Evolutionary conservation across 2,113 vertebrate species (phyloP).

Genomic region (Acanthisitta chloris): DNA sequence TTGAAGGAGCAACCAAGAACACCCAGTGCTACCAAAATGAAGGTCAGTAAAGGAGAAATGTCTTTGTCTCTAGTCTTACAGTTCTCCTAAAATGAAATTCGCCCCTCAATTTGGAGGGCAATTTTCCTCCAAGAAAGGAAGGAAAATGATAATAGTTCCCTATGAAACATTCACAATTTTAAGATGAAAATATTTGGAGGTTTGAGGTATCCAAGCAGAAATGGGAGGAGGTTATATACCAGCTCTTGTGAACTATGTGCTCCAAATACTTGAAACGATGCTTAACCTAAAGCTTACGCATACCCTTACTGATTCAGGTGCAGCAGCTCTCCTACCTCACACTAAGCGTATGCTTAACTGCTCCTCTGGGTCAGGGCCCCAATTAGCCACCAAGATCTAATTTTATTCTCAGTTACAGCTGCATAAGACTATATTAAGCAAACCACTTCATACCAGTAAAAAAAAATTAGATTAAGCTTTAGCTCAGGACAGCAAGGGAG

Average conservation of each 20-base stretch:
- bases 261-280: background rate
- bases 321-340: background rate
- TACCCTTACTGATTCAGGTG: background rate
- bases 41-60: background rate
- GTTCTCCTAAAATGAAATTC: background rate
- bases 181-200: background rate
- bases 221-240: background rate
- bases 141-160: background rate
- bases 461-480: background rate
- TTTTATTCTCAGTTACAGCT: constrained; percentile 35
- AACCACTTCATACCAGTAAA: background rate
- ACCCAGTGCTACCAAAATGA: background rate
- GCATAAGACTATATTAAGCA: constrained; percentile 18
- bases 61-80: background rate
- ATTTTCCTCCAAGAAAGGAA: background rate
- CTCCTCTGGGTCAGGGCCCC: constrained; percentile 11
- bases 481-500: background rate
- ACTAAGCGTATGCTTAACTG: background rate
- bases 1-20: background rate
- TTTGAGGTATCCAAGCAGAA: background rate
- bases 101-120: background rate
- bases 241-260: background rate
- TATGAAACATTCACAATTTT: background rate
- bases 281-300: background rate
- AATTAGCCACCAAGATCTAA: constrained; percentile 36